Percentiles rank a stretch among this genome's conserved stretches.
These are phyloP conservation scores for Manacus vitellinus DNA, from an alignment of 2,113 vertebrate species.

Conservation along the genomic window DNA sequence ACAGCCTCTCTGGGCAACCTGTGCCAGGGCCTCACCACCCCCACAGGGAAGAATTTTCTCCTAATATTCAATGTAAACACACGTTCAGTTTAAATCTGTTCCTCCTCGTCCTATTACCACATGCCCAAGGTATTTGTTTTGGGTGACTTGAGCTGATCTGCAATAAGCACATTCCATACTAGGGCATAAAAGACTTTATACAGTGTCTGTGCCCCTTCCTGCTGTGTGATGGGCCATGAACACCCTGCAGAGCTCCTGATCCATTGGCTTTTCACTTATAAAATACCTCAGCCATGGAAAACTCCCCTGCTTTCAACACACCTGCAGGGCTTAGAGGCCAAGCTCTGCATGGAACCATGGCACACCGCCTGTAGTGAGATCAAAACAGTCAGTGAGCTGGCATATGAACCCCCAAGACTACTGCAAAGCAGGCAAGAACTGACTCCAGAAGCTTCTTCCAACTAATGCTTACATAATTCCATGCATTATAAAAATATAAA, in stretches of 20 bases:
- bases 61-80: not conserved
- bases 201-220: not conserved
- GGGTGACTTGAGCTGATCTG: not conserved
- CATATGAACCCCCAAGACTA: not conserved
- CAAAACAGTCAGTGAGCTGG: not conserved
- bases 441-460: not conserved
- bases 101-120: not conserved
- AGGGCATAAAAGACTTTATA: not conserved
- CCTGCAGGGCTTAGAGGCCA: not conserved
- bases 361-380: not conserved
- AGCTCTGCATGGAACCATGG: not conserved
- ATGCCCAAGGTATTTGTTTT: rapidly evolving
- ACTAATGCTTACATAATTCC: not conserved
- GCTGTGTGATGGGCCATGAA: not conserved
- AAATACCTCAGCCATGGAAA: not conserved
- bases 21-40: not conserved
- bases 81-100: not conserved
- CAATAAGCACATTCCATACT: not conserved
- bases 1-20: not conserved
- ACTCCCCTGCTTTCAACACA: not conserved
- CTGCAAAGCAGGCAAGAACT: not conserved
- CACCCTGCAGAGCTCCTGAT: not conserved
- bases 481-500: not conserved
- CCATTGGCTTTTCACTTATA: not conserved
- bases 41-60: not conserved